phyloP scores from a whole-genome alignment of 1,140 invertebrate genomes.

The Diplogasteroides magnus region DNA sequence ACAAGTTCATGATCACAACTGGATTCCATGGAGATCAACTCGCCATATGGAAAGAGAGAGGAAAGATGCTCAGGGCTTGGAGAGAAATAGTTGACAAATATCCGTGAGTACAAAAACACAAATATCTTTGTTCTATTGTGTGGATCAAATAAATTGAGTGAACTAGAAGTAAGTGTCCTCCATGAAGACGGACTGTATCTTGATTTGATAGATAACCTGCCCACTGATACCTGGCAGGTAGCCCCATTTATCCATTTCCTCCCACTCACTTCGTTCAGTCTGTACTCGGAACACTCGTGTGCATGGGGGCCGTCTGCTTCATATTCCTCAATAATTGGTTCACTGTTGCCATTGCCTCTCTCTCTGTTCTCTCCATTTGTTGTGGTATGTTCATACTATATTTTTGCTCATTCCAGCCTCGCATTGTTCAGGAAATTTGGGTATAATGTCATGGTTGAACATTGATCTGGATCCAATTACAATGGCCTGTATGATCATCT shows the following conservation, averaged over 20 bases:
- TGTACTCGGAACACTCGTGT: conserved; percentile 47
- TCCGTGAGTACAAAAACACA: no score
- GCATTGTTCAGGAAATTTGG: conserved; percentile 53
- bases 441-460: conserved; percentile 55
- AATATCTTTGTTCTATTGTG: no score
- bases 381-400: conserved; percentile 26
- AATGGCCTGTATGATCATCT: conserved; percentile 59
- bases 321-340: conserved; percentile 58
- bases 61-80: conserved; percentile 49
- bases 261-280: no score
- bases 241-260: no score
- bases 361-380: conserved; percentile 56
- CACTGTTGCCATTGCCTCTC: conserved; percentile 55
- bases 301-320: conserved; percentile 56
- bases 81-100: conserved; percentile 48
- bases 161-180: conserved; percentile 49
- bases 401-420: not conserved
- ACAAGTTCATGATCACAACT: conserved; percentile 55
- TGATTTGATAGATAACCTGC: conserved; percentile 57
- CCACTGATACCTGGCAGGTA: conserved; percentile 57
- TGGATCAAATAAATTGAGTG: no score
- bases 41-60: conserved; percentile 45
- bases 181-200: conserved; percentile 52
- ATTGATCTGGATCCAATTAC: conserved; percentile 58
- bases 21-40: conserved; percentile 51